phyloP scores from a whole-genome alignment of 2,113 vertebrate species.

The Toxotes chatareus region DNA sequence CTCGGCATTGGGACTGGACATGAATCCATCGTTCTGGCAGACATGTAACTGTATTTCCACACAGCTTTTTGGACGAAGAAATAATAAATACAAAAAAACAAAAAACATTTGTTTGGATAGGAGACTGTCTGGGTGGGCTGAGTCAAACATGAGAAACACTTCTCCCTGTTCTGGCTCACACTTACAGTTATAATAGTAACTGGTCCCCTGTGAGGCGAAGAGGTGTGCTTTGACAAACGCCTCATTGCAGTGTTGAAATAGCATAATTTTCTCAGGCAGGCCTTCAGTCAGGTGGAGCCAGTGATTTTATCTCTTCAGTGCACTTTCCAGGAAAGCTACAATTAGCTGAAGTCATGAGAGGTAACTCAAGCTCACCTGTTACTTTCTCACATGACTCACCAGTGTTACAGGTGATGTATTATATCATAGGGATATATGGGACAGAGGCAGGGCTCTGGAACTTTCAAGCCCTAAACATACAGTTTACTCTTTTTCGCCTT shows the following conservation, averaged over 20 bases:
- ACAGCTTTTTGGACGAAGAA: background rate
- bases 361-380: conserved; percentile 23
- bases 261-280: too few relatives aligned
- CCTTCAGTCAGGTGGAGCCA: background rate
- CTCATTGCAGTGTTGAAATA: background rate
- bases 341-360: background rate
- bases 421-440: too few relatives aligned
- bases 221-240: too few relatives aligned
- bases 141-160: background rate
- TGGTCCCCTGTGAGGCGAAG: background rate
- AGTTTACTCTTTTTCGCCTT: too few relatives aligned
- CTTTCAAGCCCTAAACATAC: too few relatives aligned
- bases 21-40: background rate
- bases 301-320: background rate
- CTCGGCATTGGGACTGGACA: background rate
- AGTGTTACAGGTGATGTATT: background rate
- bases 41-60: background rate
- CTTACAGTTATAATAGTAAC: background rate
- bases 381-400: conserved; percentile 24
- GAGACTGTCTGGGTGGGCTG: background rate
- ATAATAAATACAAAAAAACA: background rate
- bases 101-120: background rate
- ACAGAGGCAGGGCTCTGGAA: too few relatives aligned
- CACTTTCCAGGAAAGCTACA: conserved; percentile 2
- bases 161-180: background rate